Evolutionary conservation across 2,113 vertebrate species (phyloP).

Genomic region (Coregonus clupeaformis): DNA sequence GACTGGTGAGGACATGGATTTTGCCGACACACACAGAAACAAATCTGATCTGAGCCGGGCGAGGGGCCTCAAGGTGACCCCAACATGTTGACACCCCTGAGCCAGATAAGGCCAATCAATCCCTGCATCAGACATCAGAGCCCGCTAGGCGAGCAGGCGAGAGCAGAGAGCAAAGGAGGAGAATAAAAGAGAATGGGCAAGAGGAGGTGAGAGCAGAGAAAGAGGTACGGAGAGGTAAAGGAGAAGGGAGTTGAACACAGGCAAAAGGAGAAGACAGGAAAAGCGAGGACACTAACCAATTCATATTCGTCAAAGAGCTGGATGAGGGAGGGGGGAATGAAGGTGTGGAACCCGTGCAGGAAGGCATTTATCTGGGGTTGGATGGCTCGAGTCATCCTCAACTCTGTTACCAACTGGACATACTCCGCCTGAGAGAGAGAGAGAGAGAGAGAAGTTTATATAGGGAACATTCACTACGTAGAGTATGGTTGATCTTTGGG

Average conservation of each 20-base stretch:
- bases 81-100: not conserved
- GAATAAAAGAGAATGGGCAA: too few species aligned
- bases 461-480: not conserved
- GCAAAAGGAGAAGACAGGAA: not conserved
- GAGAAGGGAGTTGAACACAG: not conserved
- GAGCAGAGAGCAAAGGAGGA: not conserved
- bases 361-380: slow-evolving; percentile 98
- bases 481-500: too few species aligned
- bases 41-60: slow-evolving; percentile 20
- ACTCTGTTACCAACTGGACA: slow-evolving; percentile 98
- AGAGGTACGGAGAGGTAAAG: not conserved
- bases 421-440: slow-evolving; percentile 84
- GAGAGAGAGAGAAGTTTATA: not conserved
- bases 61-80: slow-evolving; percentile 47
- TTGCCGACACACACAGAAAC: slow-evolving; percentile 26
- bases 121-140: slow-evolving; percentile 23
- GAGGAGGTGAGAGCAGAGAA: not conserved
- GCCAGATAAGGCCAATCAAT: slow-evolving; percentile 42
- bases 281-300: slow-evolving; percentile 79
- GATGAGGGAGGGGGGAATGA: slow-evolving; percentile 93
- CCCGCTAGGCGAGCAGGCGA: slow-evolving; percentile 3
- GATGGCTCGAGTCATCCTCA: slow-evolving; percentile 98
- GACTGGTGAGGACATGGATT: slow-evolving; percentile 28
- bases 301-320: slow-evolving; percentile 99
- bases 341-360: slow-evolving; percentile 96